Percentiles rank a stretch among this genome's conserved stretches.
These are phyloP conservation scores for Monochamus alternatus DNA, from an alignment of 2,888 invertebrate species.

Conservation along the genomic window DNA sequence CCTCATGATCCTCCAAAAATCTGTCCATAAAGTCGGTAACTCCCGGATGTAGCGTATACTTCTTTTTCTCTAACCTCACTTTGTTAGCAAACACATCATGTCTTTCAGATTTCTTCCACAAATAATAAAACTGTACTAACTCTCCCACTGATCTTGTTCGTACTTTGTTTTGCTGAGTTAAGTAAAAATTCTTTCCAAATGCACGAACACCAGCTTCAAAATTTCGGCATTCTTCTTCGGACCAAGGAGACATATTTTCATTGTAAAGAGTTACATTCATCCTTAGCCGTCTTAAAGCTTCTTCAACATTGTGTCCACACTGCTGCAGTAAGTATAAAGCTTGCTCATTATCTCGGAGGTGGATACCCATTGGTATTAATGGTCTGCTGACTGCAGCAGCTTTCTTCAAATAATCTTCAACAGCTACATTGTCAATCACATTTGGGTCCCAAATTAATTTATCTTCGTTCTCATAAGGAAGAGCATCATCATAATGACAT, in stretches of 20 bases:
- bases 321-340: constrained; percentile 92
- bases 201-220: constrained; percentile 96
- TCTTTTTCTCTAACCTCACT: constrained; percentile 92
- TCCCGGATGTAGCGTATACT: constrained; percentile 92
- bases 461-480: constrained; percentile 96
- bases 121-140: constrained; percentile 95
- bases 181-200: constrained; percentile 93
- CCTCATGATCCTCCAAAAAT: constrained; percentile 90
- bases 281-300: constrained; percentile 85
- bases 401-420: constrained; percentile 86
- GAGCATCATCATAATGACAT: constrained; percentile 92
- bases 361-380: constrained; percentile 81
- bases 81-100: constrained; percentile 95
- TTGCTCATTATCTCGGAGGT: constrained; percentile 90
- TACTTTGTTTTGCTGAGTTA: constrained; percentile 94
- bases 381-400: constrained; percentile 69
- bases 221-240: constrained; percentile 96
- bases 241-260: constrained; percentile 83
- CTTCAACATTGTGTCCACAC: constrained; percentile 95
- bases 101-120: constrained; percentile 99
- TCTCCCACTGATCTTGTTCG: constrained; percentile 96
- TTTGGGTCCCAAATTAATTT: constrained; percentile 95
- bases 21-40: constrained; percentile 96
- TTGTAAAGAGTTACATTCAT: constrained; percentile 71
- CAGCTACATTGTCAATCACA: constrained; percentile 79